Evolutionary conservation across 2,113 vertebrate genomes (phyloP).

Genomic region (Kobus ellipsiprymnus): DNA sequence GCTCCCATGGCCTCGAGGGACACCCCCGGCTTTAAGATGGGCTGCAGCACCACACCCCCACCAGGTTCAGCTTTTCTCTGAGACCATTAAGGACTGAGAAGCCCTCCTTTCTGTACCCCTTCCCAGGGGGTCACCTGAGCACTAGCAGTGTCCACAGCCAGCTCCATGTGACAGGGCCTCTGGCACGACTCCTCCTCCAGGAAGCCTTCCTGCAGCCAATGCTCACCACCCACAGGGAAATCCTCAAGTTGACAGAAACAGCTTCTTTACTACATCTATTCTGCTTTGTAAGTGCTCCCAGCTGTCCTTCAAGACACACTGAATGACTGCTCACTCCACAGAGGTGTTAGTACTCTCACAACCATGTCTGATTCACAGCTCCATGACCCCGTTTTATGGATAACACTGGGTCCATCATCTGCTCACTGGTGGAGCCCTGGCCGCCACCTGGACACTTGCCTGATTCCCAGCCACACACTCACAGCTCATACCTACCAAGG

Average conservation of each 20-base stretch:
- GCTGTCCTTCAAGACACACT: neutral
- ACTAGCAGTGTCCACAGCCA: neutral
- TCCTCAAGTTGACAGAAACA: neutral
- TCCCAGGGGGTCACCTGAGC: neutral
- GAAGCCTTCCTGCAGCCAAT: neutral
- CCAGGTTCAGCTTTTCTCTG: neutral
- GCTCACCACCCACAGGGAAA: neutral
- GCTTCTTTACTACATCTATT: neutral
- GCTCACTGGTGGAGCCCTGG: neutral
- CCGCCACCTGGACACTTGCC: neutral
- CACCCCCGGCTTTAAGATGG: rapidly evolving
- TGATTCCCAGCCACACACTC: too few species aligned
- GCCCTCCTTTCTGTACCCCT: neutral
- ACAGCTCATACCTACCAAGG: neutral
- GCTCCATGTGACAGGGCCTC: neutral
- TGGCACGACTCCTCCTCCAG: neutral
- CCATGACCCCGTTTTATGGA: too few species aligned
- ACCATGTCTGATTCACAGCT: neutral
- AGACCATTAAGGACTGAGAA: neutral
- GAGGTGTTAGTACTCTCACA: neutral
- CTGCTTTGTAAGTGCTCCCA: neutral
- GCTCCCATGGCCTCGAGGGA: neutral
- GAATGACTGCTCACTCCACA: neutral
- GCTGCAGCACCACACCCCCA: rapidly evolving
- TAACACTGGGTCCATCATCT: neutral